These are phyloP conservation scores for Drosophila pseudotalamancana DNA, from an alignment of 2,888 invertebrate species.

Conservation along the genomic window DNA sequence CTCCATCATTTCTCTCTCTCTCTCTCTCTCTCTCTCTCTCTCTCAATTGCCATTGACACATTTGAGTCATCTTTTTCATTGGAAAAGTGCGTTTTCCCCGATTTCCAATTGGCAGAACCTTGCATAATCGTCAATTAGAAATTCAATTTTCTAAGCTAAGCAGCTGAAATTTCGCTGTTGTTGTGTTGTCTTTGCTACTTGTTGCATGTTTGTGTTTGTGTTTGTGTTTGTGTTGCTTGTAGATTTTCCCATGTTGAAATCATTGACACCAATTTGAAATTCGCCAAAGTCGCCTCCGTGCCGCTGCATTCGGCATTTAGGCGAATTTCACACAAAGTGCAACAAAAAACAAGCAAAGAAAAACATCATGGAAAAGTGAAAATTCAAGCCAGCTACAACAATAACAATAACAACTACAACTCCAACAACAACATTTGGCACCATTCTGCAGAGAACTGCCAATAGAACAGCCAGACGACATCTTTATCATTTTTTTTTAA, in stretches of 20 bases:
- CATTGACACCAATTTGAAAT: constrained; percentile 76
- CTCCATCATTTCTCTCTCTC: neutral
- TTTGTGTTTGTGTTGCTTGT: constrained; percentile 2
- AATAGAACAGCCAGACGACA: constrained; percentile 48
- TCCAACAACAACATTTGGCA: constrained; percentile 47
- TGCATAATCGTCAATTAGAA: constrained; percentile 77
- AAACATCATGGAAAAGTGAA: constrained; percentile 63
- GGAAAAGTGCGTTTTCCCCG: constrained; percentile 37
- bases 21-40: neutral
- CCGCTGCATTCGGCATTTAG: constrained; percentile 60
- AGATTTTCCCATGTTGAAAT: constrained; percentile 79
- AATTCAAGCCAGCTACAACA: constrained; percentile 50
- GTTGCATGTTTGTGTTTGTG: constrained; percentile 6
- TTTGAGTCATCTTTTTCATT: constrained; percentile 7
- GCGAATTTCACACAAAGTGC: constrained; percentile 70
- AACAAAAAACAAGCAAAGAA: constrained; percentile 7
- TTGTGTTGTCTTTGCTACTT: constrained; percentile 26
- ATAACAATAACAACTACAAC: too few species aligned
- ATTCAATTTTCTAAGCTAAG: constrained; percentile 67
- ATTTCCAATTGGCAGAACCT: constrained; percentile 55
- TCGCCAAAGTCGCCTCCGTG: constrained; percentile 59
- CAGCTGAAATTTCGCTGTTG: constrained; percentile 48
- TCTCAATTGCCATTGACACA: constrained; percentile 16
- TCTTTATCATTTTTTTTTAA: constrained; percentile 32
- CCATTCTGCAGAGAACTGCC: constrained; percentile 66